Percentiles rank a stretch among this genome's conserved stretches.
Evolutionary conservation across 2,888 invertebrate genomes (phyloP).

Genomic region (Folsomia candida): DNA sequence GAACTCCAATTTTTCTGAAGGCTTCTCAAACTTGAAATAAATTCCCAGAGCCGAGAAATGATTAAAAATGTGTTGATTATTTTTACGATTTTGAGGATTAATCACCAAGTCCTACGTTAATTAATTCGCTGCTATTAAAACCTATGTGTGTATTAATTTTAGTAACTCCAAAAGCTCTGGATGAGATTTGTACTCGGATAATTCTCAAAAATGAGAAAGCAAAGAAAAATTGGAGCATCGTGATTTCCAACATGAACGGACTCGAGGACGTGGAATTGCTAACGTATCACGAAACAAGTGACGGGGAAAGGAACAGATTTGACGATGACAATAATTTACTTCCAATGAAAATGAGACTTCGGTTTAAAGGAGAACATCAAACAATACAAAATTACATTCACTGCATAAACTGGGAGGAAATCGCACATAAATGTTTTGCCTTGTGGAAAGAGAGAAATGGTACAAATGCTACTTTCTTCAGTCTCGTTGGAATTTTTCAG

Average conservation of each 20-base stretch:
- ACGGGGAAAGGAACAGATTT: conserved; percentile 11
- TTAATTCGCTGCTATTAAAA: no score
- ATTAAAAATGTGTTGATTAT: no score
- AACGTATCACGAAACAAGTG: conserved; percentile 25
- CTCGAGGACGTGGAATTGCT: conserved; percentile 28
- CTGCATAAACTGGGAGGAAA: conserved; percentile 31
- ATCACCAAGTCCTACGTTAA: no score
- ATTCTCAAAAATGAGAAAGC: not conserved
- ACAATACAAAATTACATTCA: conserved; percentile 1
- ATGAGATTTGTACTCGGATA: not conserved
- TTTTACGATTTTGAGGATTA: no score
- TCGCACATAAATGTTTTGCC: conserved; percentile 28
- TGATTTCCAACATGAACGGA: conserved; percentile 35
- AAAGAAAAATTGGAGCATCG: not conserved
- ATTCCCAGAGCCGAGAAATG: no score
- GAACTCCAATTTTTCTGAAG: no score
- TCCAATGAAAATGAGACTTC: not conserved
- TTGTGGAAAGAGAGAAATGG: conserved; percentile 39
- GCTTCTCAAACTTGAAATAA: no score
- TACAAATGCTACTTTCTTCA: conserved; percentile 37
- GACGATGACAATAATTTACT: not conserved
- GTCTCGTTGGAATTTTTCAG: conserved; percentile 39
- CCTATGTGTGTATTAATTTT: no score
- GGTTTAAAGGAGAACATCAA: conserved; percentile 3
- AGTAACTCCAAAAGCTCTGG: not conserved